Percentiles rank a stretch among this genome's conserved stretches.
These are phyloP conservation scores for Spilosoma lubricipeda DNA, from an alignment of 2,888 invertebrate genomes.

Conservation along the genomic window DNA sequence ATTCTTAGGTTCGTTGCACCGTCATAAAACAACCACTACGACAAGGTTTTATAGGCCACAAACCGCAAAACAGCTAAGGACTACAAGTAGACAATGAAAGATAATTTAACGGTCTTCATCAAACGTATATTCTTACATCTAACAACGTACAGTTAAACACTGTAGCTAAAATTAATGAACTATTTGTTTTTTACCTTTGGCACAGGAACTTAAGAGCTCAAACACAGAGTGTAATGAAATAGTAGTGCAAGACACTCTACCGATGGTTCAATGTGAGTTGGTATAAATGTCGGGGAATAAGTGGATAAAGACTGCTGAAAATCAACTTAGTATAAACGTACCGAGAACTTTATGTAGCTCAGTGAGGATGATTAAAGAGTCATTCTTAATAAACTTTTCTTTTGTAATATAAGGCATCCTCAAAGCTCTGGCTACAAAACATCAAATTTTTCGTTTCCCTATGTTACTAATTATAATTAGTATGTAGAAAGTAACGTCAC, in stretches of 20 bases:
- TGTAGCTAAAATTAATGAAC: neutral
- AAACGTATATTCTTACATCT: neutral
- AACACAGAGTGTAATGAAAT: neutral
- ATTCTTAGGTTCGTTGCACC: conserved; percentile 47
- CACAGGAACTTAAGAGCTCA: neutral
- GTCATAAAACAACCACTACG: conserved; percentile 36
- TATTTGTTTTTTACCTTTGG: neutral
- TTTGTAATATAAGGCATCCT: neutral
- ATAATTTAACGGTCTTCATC: neutral
- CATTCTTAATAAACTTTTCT: neutral
- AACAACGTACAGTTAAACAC: neutral
- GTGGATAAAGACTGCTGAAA: neutral
- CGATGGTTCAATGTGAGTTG: neutral
- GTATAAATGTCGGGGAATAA: too few relatives aligned
- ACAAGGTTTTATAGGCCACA: conserved; percentile 22
- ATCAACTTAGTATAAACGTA: neutral
- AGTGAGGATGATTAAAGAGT: neutral
- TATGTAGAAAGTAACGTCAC: too few relatives aligned
- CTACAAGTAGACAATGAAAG: neutral
- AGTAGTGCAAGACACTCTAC: neutral
- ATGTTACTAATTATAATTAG: too few relatives aligned
- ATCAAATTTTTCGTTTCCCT: too few relatives aligned
- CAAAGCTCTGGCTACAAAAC: neutral
- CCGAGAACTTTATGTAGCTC: neutral
- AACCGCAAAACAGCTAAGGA: conserved; percentile 33